phyloP scores from a whole-genome alignment of 2,888 invertebrate genomes.

The Tiliacea citrago region DNA sequence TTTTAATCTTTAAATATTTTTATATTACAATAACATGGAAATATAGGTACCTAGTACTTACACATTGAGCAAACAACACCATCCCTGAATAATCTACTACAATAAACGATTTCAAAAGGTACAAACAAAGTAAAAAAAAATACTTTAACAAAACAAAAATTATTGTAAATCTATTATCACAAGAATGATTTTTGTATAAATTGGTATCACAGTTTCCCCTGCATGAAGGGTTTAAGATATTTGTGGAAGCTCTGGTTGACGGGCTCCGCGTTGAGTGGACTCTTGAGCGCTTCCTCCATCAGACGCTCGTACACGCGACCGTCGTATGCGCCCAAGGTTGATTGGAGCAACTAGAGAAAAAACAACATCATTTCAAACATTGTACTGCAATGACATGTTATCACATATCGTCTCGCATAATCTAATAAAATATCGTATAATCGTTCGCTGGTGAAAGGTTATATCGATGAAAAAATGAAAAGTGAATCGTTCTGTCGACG shows the following conservation, averaged over 20 bases:
- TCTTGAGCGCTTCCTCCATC: constrained; percentile 94
- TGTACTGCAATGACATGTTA: neutral
- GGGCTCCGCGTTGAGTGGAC: constrained; percentile 94
- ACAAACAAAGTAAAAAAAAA: neutral
- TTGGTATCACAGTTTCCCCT: constrained; percentile 91
- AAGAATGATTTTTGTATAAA: neutral
- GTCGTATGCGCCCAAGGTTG: constrained; percentile 94
- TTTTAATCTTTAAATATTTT: neutral
- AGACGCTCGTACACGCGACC: constrained; percentile 95
- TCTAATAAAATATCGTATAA: no score
- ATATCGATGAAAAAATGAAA: no score
- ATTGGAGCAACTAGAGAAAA: constrained; percentile 83
- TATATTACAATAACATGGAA: neutral
- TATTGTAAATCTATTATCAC: constrained; percentile 17
- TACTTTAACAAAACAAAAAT: neutral
- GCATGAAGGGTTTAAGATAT: constrained; percentile 94
- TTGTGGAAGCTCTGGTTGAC: constrained; percentile 93
- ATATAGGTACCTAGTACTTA: neutral
- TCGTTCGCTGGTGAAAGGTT: no score
- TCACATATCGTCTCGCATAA: no score
- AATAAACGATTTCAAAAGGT: neutral
- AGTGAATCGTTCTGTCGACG: no score
- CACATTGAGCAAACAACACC: constrained; percentile 29
- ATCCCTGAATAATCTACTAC: constrained; percentile 21
- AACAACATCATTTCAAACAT: neutral